phyloP scores from a whole-genome alignment of 2,113 vertebrate species.

The Eupsittula cactorum region DNA sequence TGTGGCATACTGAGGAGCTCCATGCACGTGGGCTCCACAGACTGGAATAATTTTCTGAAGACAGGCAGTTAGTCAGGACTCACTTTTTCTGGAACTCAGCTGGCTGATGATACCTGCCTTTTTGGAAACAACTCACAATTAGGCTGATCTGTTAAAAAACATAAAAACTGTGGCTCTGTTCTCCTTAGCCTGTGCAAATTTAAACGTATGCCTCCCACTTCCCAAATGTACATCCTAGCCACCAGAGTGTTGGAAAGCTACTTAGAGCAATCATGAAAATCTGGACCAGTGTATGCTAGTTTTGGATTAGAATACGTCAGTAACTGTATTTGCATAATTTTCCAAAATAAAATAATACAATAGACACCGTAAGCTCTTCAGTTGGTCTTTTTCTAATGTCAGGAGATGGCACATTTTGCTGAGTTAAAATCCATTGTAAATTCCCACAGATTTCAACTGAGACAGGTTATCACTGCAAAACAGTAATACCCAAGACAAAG shows the following conservation, averaged over 20 bases:
- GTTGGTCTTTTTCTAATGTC: not conserved
- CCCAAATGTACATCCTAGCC: not conserved
- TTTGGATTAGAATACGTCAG: not conserved
- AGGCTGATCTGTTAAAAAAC: not conserved
- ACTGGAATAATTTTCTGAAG: not conserved
- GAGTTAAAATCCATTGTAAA: constrained; percentile 30
- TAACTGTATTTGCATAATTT: not conserved
- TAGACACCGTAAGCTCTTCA: constrained; percentile 1
- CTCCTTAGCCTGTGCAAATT: not conserved
- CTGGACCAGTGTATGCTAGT: not conserved
- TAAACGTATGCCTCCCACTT: not conserved
- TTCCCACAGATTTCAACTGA: constrained; percentile 5
- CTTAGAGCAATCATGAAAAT: not conserved
- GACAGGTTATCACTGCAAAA: not conserved
- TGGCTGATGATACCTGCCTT: not conserved
- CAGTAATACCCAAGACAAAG: constrained; percentile 18
- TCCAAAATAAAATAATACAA: not conserved
- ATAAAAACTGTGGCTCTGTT: not conserved
- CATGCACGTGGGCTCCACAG: not conserved
- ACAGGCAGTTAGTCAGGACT: not conserved
- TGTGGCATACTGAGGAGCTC: not conserved
- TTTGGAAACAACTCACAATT: not conserved
- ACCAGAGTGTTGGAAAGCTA: not conserved
- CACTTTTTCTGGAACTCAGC: not conserved
- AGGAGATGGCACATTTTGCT: not conserved